These are phyloP conservation scores for Pseudochirops corinnae DNA, from an alignment of 2,797 vertebrate species.

Conservation along the genomic window DNA sequence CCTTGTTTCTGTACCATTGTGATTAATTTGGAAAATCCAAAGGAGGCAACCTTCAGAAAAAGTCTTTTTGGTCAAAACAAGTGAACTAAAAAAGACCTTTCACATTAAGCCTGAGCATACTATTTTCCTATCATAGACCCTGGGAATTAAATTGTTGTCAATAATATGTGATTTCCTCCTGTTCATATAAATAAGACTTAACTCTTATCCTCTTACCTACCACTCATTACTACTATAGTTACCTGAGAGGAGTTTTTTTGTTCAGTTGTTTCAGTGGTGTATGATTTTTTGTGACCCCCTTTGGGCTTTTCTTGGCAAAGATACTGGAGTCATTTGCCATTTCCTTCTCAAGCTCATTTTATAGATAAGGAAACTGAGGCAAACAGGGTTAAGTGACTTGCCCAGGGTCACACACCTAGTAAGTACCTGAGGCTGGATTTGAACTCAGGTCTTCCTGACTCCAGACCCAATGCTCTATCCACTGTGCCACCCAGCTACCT, in stretches of 20 bases:
- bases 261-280: not conserved
- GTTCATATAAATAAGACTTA: not conserved
- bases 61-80: not conserved
- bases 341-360: not conserved
- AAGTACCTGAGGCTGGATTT: not conserved
- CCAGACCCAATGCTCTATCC: not conserved
- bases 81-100: not conserved
- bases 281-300: not conserved
- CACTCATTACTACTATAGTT: not conserved
- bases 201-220: conserved; percentile 5
- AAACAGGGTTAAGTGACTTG: not conserved
- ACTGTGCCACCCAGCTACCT: not conserved
- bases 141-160: conserved; percentile 31
- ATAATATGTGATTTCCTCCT: conserved; percentile 4
- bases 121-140: not conserved
- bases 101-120: not conserved
- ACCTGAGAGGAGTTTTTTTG: not conserved
- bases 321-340: not conserved
- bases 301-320: not conserved
- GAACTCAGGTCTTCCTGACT: not conserved
- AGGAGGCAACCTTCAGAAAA: not conserved
- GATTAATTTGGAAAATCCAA: conserved; percentile 2
- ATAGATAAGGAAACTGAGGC: not conserved
- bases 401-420: not conserved
- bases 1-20: conserved; percentile 29